Evolutionary conservation across 2,113 vertebrate species (phyloP).

Genomic region (Dryoscopus gambensis): DNA sequence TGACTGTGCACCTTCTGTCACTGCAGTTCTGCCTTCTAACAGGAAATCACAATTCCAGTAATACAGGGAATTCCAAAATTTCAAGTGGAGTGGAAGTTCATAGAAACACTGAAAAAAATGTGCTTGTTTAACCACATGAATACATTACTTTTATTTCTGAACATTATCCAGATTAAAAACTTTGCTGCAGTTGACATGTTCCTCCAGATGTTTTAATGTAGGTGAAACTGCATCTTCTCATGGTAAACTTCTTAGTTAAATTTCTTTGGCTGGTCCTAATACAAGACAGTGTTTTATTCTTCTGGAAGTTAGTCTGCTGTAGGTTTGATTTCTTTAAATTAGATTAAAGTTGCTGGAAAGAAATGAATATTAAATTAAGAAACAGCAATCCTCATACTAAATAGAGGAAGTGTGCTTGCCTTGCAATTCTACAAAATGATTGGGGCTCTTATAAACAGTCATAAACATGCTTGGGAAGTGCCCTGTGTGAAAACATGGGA

Average conservation of each 20-base stretch:
- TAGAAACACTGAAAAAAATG: neutral
- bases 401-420: neutral
- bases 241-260: neutral
- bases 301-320: neutral
- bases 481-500: neutral
- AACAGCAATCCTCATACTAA: neutral
- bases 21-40: neutral
- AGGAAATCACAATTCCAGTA: neutral
- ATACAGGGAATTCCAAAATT: neutral
- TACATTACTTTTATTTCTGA: neutral
- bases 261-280: neutral
- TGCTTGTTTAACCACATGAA: neutral
- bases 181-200: neutral
- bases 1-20: neutral
- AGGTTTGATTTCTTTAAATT: constrained; percentile 16
- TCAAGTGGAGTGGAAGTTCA: neutral
- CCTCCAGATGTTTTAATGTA: neutral
- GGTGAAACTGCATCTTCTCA: neutral
- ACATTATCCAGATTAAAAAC: neutral
- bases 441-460: neutral
- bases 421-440: neutral
- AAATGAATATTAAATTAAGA: constrained; percentile 5
- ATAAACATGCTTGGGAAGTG: neutral
- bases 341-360: neutral
- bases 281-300: neutral